Base-by-base conservation (phyloP, 2,113 vertebrate species). In the Damaliscus lunatus region DNA sequence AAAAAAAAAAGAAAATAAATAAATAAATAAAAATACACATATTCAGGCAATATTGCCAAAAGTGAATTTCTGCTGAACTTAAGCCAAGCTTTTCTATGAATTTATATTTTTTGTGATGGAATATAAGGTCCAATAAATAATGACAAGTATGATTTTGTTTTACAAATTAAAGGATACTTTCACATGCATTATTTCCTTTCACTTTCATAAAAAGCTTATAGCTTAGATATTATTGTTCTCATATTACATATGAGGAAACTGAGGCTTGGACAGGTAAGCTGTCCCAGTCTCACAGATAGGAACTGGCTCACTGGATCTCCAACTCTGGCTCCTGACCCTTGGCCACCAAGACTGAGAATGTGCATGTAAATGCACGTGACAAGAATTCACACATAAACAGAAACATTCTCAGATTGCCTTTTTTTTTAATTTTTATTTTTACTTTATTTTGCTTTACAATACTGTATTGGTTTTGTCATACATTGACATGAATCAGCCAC, bases 51-150 rank as follows among this genome's bases (percentile, higher is more conserved):
- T 53, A 31, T 5, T 84, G 13, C 21, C 85, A 40, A 84, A 96
- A 94, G 27, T n/a, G 4, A 67, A 97, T 57, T 95, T 93, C 52
- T 96, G 16, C 43, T 90, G 55, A 64, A 46, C 77, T 90, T 95
- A 97, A 96, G 48, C 57, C 36, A 90, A 74, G 29, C 1, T 88
- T 95, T 90, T 36, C 59, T 67, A 46, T 43, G n/a, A 71, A 53
- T 43, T 88, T 90, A 50, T 62, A 31, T 29, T 97, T 82, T 90
- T 94, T 93, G 11, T 62, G 33, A 59, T 77, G 17, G 90, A 80
- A 4, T 27, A 1, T 46, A 64, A 94, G 88, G 17, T 85, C 5
- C 10, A 77, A 1, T 88, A 84, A 80, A 57, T 83, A 91, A 85
- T 55, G 46, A 91, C 27, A 67, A 94, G 55, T 80, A 86, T 90